Conservation (phyloP, 2,797 vertebrate genomes). For the Cephalopachus bancanus region DNA sequence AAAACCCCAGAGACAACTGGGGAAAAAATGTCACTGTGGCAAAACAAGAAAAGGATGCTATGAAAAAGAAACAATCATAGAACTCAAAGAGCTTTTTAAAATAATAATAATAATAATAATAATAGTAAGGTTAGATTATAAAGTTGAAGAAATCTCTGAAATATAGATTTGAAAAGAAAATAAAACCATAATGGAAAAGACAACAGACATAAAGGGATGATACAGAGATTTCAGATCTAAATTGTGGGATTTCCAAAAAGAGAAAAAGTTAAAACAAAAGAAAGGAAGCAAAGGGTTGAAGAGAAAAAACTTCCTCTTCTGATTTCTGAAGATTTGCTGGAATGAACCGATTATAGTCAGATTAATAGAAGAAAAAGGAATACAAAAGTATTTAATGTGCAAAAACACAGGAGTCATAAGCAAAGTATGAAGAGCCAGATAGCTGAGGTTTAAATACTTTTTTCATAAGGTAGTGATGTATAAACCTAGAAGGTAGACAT, state of each 20-base stretch:
- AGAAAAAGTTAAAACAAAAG: slow-evolving; percentile 44
- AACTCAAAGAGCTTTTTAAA: slow-evolving; percentile 6
- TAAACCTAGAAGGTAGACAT: neutral
- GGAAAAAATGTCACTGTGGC: neutral
- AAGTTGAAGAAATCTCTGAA: neutral
- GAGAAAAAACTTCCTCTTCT: neutral
- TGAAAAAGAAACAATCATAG: slow-evolving; percentile 39
- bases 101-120: slow-evolving; percentile 14
- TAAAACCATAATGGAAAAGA: slow-evolving; percentile 24
- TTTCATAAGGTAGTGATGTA: neutral
- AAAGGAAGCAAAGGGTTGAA: neutral
- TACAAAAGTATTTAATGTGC: neutral
- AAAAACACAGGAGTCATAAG: neutral
- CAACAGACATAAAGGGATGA: neutral
- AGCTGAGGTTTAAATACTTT: neutral
- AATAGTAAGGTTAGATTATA: neutral
- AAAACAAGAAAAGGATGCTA: slow-evolving; percentile 16
- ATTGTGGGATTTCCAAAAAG: neutral
- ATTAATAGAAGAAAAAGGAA: neutral
- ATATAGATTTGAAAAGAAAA: slow-evolving; percentile 31
- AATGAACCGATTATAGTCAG: neutral
- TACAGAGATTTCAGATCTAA: slow-evolving; percentile 7
- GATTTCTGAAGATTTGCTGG: neutral
- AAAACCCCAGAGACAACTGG: neutral
- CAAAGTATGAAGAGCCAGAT: neutral